Evolutionary conservation across 2,797 vertebrate genomes (phyloP).

Genomic region (Kryptolebias ocellatus): DNA sequence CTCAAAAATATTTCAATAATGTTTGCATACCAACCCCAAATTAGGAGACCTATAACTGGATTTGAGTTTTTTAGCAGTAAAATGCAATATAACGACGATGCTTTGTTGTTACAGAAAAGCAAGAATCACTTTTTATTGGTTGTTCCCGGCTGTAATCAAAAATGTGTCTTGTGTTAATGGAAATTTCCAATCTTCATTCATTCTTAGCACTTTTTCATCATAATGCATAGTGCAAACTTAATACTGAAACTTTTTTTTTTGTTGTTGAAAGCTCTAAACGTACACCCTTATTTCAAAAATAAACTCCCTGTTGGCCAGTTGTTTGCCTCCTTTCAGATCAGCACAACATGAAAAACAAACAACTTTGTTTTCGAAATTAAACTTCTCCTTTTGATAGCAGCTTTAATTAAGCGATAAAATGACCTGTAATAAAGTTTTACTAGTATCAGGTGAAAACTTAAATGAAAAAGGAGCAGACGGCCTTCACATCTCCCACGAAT

Average conservation of each 20-base stretch:
- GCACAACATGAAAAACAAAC: conserved; percentile 14
- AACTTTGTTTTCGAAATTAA: conserved; percentile 18
- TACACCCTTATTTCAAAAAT: neutral
- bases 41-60: too few species aligned
- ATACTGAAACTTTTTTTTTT: neutral
- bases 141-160: too few species aligned
- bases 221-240: too few species aligned
- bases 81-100: too few species aligned
- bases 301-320: conserved; percentile 12
- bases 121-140: too few species aligned
- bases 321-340: conserved; percentile 29
- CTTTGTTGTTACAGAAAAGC: too few species aligned
- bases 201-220: too few species aligned
- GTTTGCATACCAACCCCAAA: too few species aligned
- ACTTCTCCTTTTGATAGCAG: conserved; percentile 28
- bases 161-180: too few species aligned
- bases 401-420: conserved; percentile 57
- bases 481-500: conserved; percentile 20
- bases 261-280: neutral
- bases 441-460: conserved; percentile 32
- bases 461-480: neutral
- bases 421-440: conserved; percentile 45
- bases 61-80: too few species aligned
- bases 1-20: too few species aligned
- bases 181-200: too few species aligned